These are phyloP conservation scores for Rhodinocichla rosea DNA, from an alignment of 2,113 vertebrate genomes.

Conservation along the genomic window DNA sequence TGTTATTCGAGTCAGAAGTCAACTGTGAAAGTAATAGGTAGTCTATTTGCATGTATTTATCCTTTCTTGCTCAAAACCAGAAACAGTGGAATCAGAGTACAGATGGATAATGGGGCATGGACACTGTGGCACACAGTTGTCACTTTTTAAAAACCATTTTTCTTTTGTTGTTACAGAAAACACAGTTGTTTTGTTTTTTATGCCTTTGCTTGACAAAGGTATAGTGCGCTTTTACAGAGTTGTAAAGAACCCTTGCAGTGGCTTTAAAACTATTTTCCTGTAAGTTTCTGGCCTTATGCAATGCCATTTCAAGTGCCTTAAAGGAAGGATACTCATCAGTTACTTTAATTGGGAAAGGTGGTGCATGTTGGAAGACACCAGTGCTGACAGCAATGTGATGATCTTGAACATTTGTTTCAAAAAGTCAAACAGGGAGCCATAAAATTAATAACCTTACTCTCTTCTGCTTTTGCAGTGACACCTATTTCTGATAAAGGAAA, in stretches of 20 bases:
- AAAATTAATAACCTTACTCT: neutral
- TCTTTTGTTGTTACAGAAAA: neutral
- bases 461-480: neutral
- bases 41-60: neutral
- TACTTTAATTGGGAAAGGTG: neutral
- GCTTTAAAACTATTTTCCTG: neutral
- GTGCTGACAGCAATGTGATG: neutral
- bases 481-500: neutral
- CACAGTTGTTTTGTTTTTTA: neutral
- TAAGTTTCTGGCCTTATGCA: neutral
- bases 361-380: neutral
- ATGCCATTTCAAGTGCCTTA: neutral
- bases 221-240: neutral
- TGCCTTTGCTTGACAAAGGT: neutral
- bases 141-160: neutral
- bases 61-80: neutral
- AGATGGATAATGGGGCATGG: neutral
- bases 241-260: neutral
- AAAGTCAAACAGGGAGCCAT: neutral
- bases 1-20: neutral
- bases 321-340: neutral
- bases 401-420: neutral
- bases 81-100: neutral
- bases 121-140: neutral
- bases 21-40: neutral